Conservation (phyloP, 2,888 invertebrate genomes). For the Amphipoea lucens region DNA sequence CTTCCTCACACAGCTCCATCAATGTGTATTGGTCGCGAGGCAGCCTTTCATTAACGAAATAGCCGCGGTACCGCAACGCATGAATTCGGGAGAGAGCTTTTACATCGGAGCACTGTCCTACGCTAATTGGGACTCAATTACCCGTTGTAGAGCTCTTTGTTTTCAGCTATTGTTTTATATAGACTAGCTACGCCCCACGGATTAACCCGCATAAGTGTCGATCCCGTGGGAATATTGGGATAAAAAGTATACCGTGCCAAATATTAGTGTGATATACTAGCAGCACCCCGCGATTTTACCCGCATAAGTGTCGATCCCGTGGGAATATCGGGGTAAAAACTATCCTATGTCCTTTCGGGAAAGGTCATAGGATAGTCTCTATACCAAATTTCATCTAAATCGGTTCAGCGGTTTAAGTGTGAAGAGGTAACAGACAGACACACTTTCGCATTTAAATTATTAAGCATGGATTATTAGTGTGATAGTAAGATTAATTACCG, state of each 20-base stretch:
- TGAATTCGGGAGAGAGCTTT: not conserved
- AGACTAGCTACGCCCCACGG: not conserved
- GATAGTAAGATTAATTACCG: no score
- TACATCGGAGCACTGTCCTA: not conserved
- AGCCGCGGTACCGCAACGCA: conserved; percentile 1
- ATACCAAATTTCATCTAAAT: no score
- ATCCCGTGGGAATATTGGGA: no score
- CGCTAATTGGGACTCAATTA: conserved; percentile 8
- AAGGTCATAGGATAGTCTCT: no score
- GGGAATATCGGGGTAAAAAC: not conserved
- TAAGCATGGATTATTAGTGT: no score
- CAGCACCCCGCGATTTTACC: not conserved
- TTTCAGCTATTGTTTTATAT: conserved; percentile 7
- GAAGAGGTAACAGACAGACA: no score
- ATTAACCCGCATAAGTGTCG: no score
- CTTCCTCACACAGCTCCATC: not conserved
- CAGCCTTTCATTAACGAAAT: not conserved
- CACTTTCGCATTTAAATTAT: no score
- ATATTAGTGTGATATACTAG: not conserved
- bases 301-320: no score
- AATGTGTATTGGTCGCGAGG: conserved; percentile 1
- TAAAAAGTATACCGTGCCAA: no score
- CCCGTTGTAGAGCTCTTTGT: not conserved
- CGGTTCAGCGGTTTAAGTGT: no score
- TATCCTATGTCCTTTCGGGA: not conserved